These are phyloP conservation scores for Gnathonemus longibarbis DNA, from an alignment of 2,113 vertebrate genomes.

Conservation along the genomic window DNA sequence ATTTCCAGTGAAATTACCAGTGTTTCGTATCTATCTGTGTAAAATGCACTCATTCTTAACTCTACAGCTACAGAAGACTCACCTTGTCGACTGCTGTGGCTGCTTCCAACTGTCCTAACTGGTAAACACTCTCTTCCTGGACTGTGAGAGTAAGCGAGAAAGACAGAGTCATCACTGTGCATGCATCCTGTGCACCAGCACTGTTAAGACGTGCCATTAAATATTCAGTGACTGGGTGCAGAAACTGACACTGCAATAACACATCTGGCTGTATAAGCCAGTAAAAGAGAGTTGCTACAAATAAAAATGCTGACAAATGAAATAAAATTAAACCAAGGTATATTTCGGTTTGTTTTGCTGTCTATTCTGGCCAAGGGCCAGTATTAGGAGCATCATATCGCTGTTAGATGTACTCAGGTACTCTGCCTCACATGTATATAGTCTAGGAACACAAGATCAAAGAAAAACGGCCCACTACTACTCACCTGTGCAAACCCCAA, in stretches of 20 bases:
- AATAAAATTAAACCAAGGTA: neutral
- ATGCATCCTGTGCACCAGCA: neutral
- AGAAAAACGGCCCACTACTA: neutral
- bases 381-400: neutral
- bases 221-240: neutral
- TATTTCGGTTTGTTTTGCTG: neutral
- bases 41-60: neutral
- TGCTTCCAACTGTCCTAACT: slow-evolving; percentile 72
- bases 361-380: neutral
- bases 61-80: slow-evolving; percentile 23
- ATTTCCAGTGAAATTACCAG: neutral
- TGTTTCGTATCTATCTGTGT: neutral
- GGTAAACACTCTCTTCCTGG: slow-evolving; percentile 65
- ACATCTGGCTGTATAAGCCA: neutral
- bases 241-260: neutral
- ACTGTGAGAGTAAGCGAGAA: slow-evolving; percentile 54
- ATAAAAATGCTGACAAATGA: neutral
- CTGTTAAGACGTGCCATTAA: neutral
- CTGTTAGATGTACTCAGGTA: neutral
- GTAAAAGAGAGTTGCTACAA: neutral
- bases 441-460: neutral
- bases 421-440: neutral
- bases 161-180: neutral
- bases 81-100: slow-evolving; percentile 57
- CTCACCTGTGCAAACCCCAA: slow-evolving; percentile 48